Conservation (phyloP, 2,888 invertebrate genomes). For the Cosmia pyralina region DNA sequence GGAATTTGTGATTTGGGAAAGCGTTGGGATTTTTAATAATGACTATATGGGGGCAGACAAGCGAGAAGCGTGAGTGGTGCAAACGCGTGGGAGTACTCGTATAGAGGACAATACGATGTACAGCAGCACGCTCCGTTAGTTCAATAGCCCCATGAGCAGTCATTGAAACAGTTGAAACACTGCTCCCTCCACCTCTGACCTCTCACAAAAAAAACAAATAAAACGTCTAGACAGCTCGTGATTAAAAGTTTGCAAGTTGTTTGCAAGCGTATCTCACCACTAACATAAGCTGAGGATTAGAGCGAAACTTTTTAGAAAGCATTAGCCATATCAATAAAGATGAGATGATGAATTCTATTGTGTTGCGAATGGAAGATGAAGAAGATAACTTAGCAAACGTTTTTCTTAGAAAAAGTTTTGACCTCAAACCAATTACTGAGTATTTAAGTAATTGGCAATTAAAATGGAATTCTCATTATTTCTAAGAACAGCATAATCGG, state of each 20-base stretch:
- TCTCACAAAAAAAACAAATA: constrained; percentile 35
- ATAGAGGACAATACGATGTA: constrained; percentile 75
- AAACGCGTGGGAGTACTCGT: constrained; percentile 79
- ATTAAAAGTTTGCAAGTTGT: constrained; percentile 22
- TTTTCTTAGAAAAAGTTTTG: too few species aligned
- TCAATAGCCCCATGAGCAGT: constrained; percentile 81
- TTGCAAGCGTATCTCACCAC: constrained; percentile 14
- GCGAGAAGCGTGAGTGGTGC: constrained; percentile 58
- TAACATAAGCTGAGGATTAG: constrained; percentile 11
- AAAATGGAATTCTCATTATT: constrained; percentile 40
- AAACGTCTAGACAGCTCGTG: constrained; percentile 46
- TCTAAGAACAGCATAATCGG: constrained; percentile 31
- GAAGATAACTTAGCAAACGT: not conserved
- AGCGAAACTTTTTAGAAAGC: constrained; percentile 21
- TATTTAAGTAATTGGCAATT: constrained; percentile 45
- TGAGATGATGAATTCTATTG: constrained; percentile 14
- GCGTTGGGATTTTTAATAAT: constrained; percentile 66
- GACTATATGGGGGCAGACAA: constrained; percentile 53
- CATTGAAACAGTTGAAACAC: constrained; percentile 64
- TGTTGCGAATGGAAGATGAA: not conserved
- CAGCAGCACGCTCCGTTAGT: constrained; percentile 71
- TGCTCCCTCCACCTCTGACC: constrained; percentile 54
- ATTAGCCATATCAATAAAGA: constrained; percentile 21
- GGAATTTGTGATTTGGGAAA: constrained; percentile 58
- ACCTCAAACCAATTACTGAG: constrained; percentile 3